Base-by-base conservation (phyloP, 1,140 invertebrate genomes). In the Drosophila ercepeae region DNA sequence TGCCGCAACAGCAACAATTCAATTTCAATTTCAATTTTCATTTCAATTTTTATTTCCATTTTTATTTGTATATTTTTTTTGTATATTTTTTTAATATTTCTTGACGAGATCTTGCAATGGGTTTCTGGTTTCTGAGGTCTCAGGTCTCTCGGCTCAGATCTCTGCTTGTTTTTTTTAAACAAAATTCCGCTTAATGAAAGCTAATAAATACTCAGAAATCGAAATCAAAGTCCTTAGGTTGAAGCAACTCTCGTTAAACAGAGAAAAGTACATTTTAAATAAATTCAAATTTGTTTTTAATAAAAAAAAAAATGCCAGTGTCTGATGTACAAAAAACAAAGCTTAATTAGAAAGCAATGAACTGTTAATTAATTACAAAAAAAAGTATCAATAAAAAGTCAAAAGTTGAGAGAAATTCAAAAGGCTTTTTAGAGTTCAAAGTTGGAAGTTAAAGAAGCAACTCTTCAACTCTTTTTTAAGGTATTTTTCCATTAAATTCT, bases 11-110 rank as follows among this genome's bases (percentile, higher is more conserved):
- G 58, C 68, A 64, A 52, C 49, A 78, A 84, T 73, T 86, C 63
- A 55, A 84, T 79, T 86, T 86, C 72, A 86, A 86, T 73, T 76
- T 73, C 60, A 68, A 42, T 60, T 71, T 65, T 59, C 36, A 53
- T 76, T 81, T 73, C 57, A 81, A 76, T 3, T 11, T 32, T 32
- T 32, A 3, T 32, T 3, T 32, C 11, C 73, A 57, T 75, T 53
- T 68, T 21, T 21, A 2, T 21, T 21, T 21, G 21, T 21, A 2
- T 21, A 2, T 21, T 21, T 21, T 21, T 21, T 21, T 21, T 21
- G n/a, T n/a, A n/a, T n/a, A n/a, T 21, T 21, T 21, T 21, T 21
- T 21, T 2, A 2, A 21, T 58, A 54, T 54, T 68, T 32, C 8
- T n/a, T 29, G 21, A 14, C 16, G 39, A 45, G 39, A 45, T 57